Evolutionary conservation across 1,140 invertebrate species (phyloP), one percentile per base, ranked within the genome.

Genomic region (Zaprionus capensis): DNA sequence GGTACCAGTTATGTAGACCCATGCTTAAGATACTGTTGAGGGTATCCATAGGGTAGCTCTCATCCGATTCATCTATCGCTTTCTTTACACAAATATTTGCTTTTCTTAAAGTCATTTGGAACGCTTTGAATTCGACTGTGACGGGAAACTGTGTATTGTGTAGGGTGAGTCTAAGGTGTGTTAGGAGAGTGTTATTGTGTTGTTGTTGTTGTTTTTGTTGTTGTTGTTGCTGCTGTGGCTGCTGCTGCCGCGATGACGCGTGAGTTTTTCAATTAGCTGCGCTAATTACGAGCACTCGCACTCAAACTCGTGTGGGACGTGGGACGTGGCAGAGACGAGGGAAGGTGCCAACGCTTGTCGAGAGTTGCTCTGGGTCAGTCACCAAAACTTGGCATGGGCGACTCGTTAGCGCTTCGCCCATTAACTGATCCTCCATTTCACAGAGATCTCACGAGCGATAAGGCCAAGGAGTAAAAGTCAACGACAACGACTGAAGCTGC

Each of bases 231-330:
- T 28, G 31, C n/a, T 70, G 41, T 24, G 22, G 36, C 7, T 4
- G 46, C 20, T 24, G 53, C 44, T 51, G 41, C n/a, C 5, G n/a
- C 31, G 12, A 22, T 67, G 68, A 77, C 70, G 78, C 73, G 74
- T 78, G 71, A 70, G 62, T 64, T 78, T 80, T 61, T 83, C 82
- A 81, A 87, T 87, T 87, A 81, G 70, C 74, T 70, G 67, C 76
- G 78, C 63, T 88, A 88, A 88, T 88, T 88, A 90, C 73, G 38
- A 55, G 46, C 28, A 66, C 46, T 22, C 46, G 46, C 46, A 51
- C 31, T 34, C 31, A 34, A 9, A 7, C n/a, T n/a, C 7, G 41
- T 46, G 72, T 76, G 24, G 56, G 44, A 66, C 72, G 72, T 76
- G 24, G 56, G 44, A 66, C 72, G 34, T 51, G 46, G 64, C 5